These are phyloP conservation scores for Rhineura floridana DNA, from an alignment of 2,113 vertebrate species.

Conservation along the genomic window DNA sequence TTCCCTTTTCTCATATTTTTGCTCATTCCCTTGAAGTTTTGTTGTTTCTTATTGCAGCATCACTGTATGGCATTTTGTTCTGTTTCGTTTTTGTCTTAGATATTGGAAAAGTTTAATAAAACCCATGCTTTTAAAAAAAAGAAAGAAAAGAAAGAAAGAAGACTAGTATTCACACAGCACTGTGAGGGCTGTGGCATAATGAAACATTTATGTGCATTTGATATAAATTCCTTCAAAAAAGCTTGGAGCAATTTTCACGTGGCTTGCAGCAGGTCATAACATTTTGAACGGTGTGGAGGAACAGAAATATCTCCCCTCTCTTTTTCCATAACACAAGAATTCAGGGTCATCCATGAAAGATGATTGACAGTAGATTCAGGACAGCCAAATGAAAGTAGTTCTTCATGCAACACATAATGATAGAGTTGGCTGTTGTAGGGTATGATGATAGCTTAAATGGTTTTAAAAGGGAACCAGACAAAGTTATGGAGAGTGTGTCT, in stretches of 20 bases:
- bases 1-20: not conserved
- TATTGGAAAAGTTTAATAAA: not conserved
- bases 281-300: not conserved
- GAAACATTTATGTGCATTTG: not conserved
- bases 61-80: not conserved
- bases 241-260: not conserved
- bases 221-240: not conserved
- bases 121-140: not conserved
- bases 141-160: not conserved
- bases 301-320: not conserved
- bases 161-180: too few species aligned
- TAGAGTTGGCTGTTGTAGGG: not conserved
- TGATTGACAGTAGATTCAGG: not conserved
- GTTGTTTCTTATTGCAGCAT: not conserved
- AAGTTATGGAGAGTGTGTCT: too few species aligned
- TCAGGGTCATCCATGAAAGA: not conserved
- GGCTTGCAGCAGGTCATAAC: too few species aligned
- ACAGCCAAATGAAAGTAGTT: too few species aligned
- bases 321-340: not conserved
- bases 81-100: not conserved
- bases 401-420: not conserved
- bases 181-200: not conserved
- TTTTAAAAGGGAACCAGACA: not conserved
- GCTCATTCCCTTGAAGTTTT: not conserved
- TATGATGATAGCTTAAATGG: too few species aligned